Conservation (phyloP, 2,113 vertebrate species). For the Synodontis membranacea region DNA sequence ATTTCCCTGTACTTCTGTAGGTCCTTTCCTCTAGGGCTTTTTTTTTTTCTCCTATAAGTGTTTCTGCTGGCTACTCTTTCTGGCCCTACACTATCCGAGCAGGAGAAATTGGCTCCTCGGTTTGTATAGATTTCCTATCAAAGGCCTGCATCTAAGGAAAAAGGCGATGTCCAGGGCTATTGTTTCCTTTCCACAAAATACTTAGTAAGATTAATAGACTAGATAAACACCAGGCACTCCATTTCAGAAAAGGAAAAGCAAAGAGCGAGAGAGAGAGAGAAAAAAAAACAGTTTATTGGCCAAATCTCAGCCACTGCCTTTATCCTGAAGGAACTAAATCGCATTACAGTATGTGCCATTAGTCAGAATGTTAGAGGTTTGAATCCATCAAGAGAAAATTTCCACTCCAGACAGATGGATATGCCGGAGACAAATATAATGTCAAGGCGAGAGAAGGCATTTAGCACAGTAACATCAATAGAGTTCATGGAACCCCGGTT, state of each 20-base stretch:
- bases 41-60: constrained; percentile 28
- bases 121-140: constrained; percentile 76
- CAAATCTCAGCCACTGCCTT: constrained; percentile 53
- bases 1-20: neutral
- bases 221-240: constrained; percentile 60
- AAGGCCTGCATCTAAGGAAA: constrained; percentile 67
- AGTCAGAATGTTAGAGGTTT: constrained; percentile 50
- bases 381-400: constrained; percentile 37
- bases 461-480: constrained; percentile 48
- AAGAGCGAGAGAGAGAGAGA: neutral
- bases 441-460: constrained; percentile 34
- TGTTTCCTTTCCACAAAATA: constrained; percentile 71
- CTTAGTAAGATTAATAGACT: constrained; percentile 70
- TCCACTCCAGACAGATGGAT: constrained; percentile 39
- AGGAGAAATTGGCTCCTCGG: constrained; percentile 72
- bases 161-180: constrained; percentile 65
- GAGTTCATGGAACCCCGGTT: constrained; percentile 39
- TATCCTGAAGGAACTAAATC: constrained; percentile 57
- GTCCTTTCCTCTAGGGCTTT: neutral
- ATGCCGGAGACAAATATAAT: constrained; percentile 38
- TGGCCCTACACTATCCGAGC: constrained; percentile 60
- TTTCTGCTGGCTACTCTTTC: constrained; percentile 54
- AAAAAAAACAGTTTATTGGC: constrained; percentile 53
- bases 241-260: constrained; percentile 39
- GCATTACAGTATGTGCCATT: constrained; percentile 44